Conservation (phyloP, 2,888 invertebrate species). For the Oscheius sp. region DNA sequence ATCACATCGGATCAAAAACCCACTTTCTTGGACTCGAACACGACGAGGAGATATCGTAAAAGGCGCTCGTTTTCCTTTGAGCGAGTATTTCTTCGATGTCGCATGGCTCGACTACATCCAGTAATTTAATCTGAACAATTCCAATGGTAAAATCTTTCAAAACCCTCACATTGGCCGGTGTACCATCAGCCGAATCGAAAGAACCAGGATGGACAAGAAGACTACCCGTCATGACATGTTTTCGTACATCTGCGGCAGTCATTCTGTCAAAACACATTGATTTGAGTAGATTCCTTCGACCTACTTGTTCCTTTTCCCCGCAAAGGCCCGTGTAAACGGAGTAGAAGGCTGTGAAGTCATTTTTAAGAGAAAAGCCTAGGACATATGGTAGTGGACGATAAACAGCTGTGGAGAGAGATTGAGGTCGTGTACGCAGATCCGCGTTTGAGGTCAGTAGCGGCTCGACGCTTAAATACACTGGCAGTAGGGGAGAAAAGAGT, state of each 20-base stretch:
- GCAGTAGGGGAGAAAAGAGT: no score
- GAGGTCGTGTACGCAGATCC: conserved; percentile 19
- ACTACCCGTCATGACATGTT: conserved; percentile 38
- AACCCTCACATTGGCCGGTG: conserved; percentile 12
- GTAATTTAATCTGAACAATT: conserved; percentile 11
- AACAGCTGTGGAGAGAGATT: not conserved
- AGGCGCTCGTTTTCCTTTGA: conserved; percentile 35
- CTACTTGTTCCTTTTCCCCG: conserved; percentile 31
- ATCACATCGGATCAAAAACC: not conserved
- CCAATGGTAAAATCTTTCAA: not conserved
- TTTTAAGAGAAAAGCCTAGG: not conserved
- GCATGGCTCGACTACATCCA: conserved; percentile 37
- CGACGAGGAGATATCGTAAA: conserved; percentile 37
- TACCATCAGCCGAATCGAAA: conserved; percentile 25
- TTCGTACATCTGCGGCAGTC: conserved; percentile 39
- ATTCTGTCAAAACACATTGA: conserved; percentile 23
- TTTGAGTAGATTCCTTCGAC: not conserved
- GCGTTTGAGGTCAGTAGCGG: not conserved
- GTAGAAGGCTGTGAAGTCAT: conserved; percentile 15
- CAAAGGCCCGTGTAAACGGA: conserved; percentile 26
- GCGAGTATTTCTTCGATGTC: conserved; percentile 37
- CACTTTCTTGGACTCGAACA: conserved; percentile 34
- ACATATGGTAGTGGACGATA: conserved; percentile 5
- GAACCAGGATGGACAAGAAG: conserved; percentile 32
- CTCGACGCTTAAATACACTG: conserved; percentile 7